Base-by-base conservation (phyloP, 1,140 invertebrate species). In the Ceratosolen solmsi region DNA sequence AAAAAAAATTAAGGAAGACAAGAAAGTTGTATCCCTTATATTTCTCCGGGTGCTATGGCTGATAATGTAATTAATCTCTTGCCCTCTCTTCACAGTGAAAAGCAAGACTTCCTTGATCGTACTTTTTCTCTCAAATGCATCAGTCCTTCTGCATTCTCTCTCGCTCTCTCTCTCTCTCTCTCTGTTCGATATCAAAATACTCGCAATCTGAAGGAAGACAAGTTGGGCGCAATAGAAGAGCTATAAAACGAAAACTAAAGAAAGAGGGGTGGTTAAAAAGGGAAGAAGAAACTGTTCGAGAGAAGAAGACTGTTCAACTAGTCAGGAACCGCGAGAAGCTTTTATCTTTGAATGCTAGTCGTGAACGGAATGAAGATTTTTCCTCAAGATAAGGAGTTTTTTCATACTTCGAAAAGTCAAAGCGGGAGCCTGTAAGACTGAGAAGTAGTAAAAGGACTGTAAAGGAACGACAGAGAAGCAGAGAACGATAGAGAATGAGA, bases 391-490 rank as follows among this genome's bases (percentile, higher is more conserved):
- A 86, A 80, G 68, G 79, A 86, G 84, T 87, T 89, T 77, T 88
- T 89, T 87, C 87, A 86, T 88, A 85, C 83, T 86, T 81, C 85
- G 84, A 86, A 83, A 86, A 84, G 80, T 74, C 79, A 83, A 51
- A 76, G 68, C 83, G 77, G 80, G 78, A 73, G 79, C 73, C 75
- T 38, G 63, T 46, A 71, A 60, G 72, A 81, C 72, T 65, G 72
- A 65, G 72, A 75, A 81, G 79, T 81, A 81, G 60, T 81, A 81
- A 81, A 81, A 81, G 79, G 60, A 81, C 41, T 46, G 79, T 75
- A 82, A 77, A 82, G 74, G 51, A 77, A 49, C 33, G 54, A 60
- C 51, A n/a, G 54, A 41, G 49, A 46, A 27, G 36, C 9, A 49
- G 9, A 2, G 17, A 27, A 60, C 8, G n/a, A 58, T 60, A 20